phyloP scores from a whole-genome alignment of 1,140 invertebrate genomes.

The Ganaspis sp. region DNA sequence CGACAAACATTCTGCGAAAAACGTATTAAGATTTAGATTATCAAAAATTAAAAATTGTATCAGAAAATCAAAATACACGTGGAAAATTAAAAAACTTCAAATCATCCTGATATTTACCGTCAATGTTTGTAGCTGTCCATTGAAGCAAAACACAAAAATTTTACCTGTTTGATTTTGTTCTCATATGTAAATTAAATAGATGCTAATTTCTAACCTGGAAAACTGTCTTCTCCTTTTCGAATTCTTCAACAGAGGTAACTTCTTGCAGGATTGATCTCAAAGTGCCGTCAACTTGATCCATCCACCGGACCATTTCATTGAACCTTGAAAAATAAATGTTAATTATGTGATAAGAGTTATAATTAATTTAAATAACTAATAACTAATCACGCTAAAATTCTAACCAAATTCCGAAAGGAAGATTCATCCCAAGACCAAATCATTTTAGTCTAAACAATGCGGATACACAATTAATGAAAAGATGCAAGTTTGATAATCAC shows the following conservation, averaged over 20 bases:
- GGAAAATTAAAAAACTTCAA: too few relatives aligned
- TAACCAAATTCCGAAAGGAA: too few relatives aligned
- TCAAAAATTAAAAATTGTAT: background rate
- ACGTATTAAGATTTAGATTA: too few relatives aligned
- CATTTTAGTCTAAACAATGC: too few relatives aligned
- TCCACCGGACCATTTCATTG: conserved; percentile 91
- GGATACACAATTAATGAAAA: too few relatives aligned
- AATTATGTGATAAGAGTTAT: too few relatives aligned
- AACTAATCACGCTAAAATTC: too few relatives aligned
- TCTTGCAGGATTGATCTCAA: conserved; percentile 90
- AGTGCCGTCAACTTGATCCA: conserved; percentile 90
- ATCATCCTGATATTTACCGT: conserved; percentile 65
- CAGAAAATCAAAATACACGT: too few relatives aligned
- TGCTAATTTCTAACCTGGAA: conserved; percentile 85
- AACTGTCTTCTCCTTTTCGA: conserved; percentile 89
- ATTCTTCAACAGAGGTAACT: conserved; percentile 89
- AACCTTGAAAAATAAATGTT: conserved; percentile 77
- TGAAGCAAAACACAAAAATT: conserved; percentile 37
- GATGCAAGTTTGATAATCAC: too few relatives aligned
- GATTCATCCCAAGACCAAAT: too few relatives aligned
- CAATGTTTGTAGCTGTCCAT: conserved; percentile 62
- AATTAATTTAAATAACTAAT: too few relatives aligned
- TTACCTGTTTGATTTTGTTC: conserved; percentile 30
- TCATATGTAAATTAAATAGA: conserved; percentile 28
- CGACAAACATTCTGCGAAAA: conserved; percentile 86